Evolutionary conservation across 2,888 invertebrate genomes (phyloP).

Genomic region (Punctoribates punctum): DNA sequence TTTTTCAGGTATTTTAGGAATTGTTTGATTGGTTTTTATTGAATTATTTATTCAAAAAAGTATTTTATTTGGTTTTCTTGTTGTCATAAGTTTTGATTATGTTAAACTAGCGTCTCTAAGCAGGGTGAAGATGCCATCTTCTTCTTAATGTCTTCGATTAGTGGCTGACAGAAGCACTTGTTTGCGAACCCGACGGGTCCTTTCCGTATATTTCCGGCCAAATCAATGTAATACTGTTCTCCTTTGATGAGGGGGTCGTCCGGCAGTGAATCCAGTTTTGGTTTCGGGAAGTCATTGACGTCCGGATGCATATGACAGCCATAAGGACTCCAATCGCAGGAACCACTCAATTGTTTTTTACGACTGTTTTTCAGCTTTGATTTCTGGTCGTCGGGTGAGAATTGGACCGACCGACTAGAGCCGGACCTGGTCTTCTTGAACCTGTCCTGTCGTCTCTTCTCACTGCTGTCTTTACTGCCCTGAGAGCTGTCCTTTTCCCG

Average conservation of each 20-base stretch:
- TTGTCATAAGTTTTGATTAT: no score
- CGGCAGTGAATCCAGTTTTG: constrained; percentile 77
- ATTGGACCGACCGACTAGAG: constrained; percentile 55
- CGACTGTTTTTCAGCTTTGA: background rate
- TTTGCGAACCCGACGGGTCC: constrained; percentile 91
- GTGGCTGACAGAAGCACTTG: constrained; percentile 87
- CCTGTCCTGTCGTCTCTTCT: constrained; percentile 52
- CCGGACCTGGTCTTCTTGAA: constrained; percentile 7
- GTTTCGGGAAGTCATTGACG: constrained; percentile 73
- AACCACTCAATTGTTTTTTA: constrained; percentile 23
- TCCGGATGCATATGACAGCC: constrained; percentile 88
- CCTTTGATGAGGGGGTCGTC: constrained; percentile 78
- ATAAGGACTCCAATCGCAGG: constrained; percentile 61
- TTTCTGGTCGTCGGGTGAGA: constrained; percentile 44
- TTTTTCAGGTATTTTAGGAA: no score
- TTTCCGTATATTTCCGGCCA: constrained; percentile 90
- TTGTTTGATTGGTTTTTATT: no score
- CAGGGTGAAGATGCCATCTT: no score
- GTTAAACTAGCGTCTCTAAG: no score
- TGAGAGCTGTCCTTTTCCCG: constrained; percentile 46
- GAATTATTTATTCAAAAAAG: no score
- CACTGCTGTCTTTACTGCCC: constrained; percentile 55
- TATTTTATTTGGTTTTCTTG: no score
- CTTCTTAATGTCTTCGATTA: constrained; percentile 81
- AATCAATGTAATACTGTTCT: constrained; percentile 88